Percentiles rank a stretch among this genome's conserved stretches.
Evolutionary conservation across 1,140 invertebrate species (phyloP).

Genomic region (Eurosta solidaginis): DNA sequence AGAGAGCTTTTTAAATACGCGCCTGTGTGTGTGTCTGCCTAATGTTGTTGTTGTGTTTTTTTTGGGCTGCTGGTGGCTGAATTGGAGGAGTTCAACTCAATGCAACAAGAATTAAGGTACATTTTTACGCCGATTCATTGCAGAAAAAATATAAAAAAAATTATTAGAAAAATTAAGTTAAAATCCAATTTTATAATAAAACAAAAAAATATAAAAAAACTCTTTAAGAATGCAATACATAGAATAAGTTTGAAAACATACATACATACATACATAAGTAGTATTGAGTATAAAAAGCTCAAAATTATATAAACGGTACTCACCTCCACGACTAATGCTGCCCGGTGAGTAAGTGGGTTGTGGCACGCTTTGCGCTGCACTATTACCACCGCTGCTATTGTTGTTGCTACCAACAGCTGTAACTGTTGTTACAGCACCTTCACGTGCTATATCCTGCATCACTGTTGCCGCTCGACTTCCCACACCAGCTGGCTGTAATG

Average conservation of each 20-base stretch:
- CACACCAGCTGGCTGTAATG: conserved; percentile 77
- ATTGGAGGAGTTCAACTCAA: conserved; percentile 47
- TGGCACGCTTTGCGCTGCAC: conserved; percentile 39
- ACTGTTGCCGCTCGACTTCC: conserved; percentile 77
- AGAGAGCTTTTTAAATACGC: neutral
- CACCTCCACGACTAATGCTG: conserved; percentile 77
- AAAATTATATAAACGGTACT: conserved; percentile 57
- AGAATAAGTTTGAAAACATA: neutral
- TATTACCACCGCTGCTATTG: conserved; percentile 50
- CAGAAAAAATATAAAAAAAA: conserved; percentile 4
- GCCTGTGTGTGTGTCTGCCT: neutral
- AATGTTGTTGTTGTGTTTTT: neutral
- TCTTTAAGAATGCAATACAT: neutral
- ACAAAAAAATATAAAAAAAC: conserved; percentile 4
- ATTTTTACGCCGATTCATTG: conserved; percentile 39
- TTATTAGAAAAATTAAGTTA: neutral
- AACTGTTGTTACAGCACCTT: conserved; percentile 69
- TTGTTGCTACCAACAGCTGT: conserved; percentile 67
- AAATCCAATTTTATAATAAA: neutral
- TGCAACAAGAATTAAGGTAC: conserved; percentile 59
- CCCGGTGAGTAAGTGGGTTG: conserved; percentile 71
- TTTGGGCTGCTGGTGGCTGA: neutral
- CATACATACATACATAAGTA: no score
- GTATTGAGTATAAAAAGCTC: neutral
- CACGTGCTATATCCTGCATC: conserved; percentile 73